A percentile compares a stretch with the other conserved stretches of the same genome.
phyloP scores from a whole-genome alignment of 2,888 invertebrate species.

The Pristionchus mayeri region DNA sequence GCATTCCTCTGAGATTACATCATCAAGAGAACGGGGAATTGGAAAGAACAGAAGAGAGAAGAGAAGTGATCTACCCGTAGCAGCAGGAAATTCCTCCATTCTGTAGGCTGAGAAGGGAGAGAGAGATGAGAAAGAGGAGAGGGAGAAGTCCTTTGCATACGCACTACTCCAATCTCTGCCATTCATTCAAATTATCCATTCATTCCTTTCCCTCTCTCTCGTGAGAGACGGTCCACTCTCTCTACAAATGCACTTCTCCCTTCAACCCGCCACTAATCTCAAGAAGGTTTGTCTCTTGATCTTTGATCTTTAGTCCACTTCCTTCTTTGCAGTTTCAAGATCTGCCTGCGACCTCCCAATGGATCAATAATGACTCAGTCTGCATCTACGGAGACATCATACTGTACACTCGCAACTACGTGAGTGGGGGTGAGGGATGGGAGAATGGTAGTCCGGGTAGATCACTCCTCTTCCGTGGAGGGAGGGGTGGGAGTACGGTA shows the following conservation, averaged over 20 bases:
- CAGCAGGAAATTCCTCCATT: too few species aligned
- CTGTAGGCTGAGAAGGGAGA: neutral
- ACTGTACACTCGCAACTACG: slow-evolving; percentile 20
- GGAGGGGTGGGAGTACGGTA: too few species aligned
- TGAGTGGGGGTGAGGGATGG: neutral
- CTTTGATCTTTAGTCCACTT: slow-evolving; percentile 3
- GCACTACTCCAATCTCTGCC: neutral
- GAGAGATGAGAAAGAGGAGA: neutral
- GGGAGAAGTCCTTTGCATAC: neutral
- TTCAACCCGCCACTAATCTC: slow-evolving; percentile 28
- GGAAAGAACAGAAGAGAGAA: too few species aligned
- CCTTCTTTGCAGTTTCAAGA: slow-evolving; percentile 15
- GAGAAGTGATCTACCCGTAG: too few species aligned
- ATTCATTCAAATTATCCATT: neutral
- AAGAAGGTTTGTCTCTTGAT: slow-evolving; percentile 31
- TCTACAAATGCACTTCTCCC: slow-evolving; percentile 16
- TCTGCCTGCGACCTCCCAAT: neutral
- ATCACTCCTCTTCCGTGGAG: neutral
- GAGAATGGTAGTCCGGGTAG: neutral
- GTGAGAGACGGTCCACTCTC: slow-evolving; percentile 35
- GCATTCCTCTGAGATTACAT: too few species aligned
- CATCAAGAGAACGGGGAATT: too few species aligned
- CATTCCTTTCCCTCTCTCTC: neutral
- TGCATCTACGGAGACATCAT: slow-evolving; percentile 24
- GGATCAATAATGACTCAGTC: neutral